A percentile compares a stretch with the other conserved stretches of the same genome.
Conservation (phyloP, 2,113 vertebrate genomes). For the Phrynocephalus versicolor region DNA sequence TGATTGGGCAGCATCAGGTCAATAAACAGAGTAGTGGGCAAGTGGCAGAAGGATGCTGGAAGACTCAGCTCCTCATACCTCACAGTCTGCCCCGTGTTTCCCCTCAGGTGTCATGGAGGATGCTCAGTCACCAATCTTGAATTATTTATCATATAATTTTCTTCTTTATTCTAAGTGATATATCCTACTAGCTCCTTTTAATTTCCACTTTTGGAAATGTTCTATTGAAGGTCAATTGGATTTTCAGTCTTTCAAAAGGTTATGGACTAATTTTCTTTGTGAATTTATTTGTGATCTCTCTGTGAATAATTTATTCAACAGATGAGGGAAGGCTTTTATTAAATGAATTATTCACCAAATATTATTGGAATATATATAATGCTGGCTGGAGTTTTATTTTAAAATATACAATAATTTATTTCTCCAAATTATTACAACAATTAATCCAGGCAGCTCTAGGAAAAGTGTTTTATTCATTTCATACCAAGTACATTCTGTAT, state of each 20-base stretch:
- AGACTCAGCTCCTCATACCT: background rate
- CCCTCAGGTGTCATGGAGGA: background rate
- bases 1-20: background rate
- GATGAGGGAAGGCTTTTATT: slow-evolving; percentile 38
- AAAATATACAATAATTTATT: slow-evolving; percentile 34
- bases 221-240: slow-evolving; percentile 39
- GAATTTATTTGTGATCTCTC: slow-evolving; percentile 47
- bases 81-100: background rate
- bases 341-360: slow-evolving; percentile 56
- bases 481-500: slow-evolving; percentile 6
- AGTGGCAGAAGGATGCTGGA: background rate
- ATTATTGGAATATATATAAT: slow-evolving; percentile 35
- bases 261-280: slow-evolving; percentile 39
- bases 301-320: slow-evolving; percentile 63
- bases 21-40: background rate
- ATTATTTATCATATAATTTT: background rate
- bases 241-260: slow-evolving; percentile 55
- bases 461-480: slow-evolving; percentile 33
- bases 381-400: slow-evolving; percentile 2
- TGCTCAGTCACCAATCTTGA: background rate
- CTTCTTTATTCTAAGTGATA: background rate
- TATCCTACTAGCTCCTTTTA: background rate
- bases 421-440: slow-evolving; percentile 22
- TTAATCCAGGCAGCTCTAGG: slow-evolving; percentile 5
- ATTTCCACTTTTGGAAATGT: slow-evolving; percentile 41